A percentile compares a stretch with the other conserved stretches of the same genome.
These are phyloP conservation scores for Rostratula benghalensis DNA, from an alignment of 2,113 vertebrate species.

Conservation along the genomic window DNA sequence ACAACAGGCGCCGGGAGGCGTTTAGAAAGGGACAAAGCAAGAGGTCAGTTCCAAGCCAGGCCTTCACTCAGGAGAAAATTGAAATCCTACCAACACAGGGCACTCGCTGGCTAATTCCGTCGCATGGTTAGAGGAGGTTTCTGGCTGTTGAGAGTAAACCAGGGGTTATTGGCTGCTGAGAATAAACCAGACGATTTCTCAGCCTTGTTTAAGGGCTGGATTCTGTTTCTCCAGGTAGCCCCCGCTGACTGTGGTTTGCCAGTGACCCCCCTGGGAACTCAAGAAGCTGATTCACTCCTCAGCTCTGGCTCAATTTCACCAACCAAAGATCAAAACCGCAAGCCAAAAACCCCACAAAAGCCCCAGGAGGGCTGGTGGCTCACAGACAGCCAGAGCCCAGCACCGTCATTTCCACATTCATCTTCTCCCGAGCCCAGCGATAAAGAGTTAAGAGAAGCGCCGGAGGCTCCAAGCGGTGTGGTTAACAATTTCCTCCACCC, in stretches of 20 bases:
- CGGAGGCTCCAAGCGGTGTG: neutral
- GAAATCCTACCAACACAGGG: neutral
- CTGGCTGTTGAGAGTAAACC: neutral
- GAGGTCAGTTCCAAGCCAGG: neutral
- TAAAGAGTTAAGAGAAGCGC: neutral
- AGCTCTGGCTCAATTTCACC: neutral
- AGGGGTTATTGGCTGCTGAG: neutral
- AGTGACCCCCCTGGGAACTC: accelerated
- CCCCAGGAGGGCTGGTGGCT: neutral
- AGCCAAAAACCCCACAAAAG: neutral
- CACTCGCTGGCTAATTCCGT: accelerated
- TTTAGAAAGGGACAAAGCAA: neutral
- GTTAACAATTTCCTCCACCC: neutral
- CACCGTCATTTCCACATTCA: neutral
- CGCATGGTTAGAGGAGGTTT: accelerated
- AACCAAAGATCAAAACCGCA: neutral
- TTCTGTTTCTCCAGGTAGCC: neutral
- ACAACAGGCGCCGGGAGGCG: neutral
- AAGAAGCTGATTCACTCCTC: neutral
- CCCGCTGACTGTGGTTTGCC: neutral
- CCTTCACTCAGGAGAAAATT: neutral
- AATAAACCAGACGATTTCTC: accelerated
- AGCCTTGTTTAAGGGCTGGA: neutral
- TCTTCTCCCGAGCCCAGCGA: neutral
- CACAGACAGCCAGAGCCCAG: too few species aligned